These are phyloP conservation scores for Siphonodentalium dalli DNA, from an alignment of 2,888 invertebrate species.

Conservation along the genomic window DNA sequence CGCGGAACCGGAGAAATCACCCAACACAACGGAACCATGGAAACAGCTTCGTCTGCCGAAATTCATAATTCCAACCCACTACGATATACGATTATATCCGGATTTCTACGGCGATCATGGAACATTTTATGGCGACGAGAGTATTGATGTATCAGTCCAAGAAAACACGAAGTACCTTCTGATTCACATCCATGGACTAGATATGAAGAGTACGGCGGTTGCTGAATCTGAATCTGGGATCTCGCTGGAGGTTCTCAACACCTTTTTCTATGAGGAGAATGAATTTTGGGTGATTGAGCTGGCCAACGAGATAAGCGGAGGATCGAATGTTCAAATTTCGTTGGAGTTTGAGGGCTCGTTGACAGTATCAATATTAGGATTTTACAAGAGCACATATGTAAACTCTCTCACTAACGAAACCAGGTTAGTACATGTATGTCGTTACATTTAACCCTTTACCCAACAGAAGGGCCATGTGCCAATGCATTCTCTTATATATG, in stretches of 20 bases:
- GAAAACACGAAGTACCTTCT: constrained; percentile 61
- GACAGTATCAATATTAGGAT: constrained; percentile 75
- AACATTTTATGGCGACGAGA: constrained; percentile 55
- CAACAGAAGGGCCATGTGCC: too few species aligned
- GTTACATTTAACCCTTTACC: too few species aligned
- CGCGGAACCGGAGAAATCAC: background rate
- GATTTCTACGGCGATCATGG: constrained; percentile 69
- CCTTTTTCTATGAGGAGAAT: constrained; percentile 62
- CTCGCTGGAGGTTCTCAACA: constrained; percentile 35
- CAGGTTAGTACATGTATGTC: constrained; percentile 37
- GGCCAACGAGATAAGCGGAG: constrained; percentile 37
- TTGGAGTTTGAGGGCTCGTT: constrained; percentile 74
- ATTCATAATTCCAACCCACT: constrained; percentile 72
- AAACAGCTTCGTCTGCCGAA: constrained; percentile 71
- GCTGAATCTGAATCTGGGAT: constrained; percentile 21
- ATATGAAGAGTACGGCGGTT: constrained; percentile 66
- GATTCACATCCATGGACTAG: constrained; percentile 70
- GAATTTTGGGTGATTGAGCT: constrained; percentile 66
- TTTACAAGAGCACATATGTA: constrained; percentile 75
- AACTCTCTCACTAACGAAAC: constrained; percentile 47
- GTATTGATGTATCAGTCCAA: constrained; percentile 57
- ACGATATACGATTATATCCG: constrained; percentile 75
- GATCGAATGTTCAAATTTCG: constrained; percentile 61
- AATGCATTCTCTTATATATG: too few species aligned
- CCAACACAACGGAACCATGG: constrained; percentile 42